Evolutionary conservation across 2,797 vertebrate genomes (phyloP).

Genomic region (Phoeniculus purpureus): DNA sequence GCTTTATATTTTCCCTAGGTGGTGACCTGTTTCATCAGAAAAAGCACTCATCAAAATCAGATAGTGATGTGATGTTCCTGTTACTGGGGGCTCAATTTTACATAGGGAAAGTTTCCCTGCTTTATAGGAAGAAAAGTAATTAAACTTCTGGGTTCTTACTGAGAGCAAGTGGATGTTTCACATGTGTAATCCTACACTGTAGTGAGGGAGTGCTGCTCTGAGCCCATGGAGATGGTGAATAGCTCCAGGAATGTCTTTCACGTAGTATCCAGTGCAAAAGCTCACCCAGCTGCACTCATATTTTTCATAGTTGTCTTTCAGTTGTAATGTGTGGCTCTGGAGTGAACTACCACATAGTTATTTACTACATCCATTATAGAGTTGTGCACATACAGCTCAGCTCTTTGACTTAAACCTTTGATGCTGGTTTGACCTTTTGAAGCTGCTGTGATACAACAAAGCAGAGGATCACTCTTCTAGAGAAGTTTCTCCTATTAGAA

Average conservation of each 20-base stretch:
- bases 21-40: neutral
- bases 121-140: neutral
- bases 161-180: neutral
- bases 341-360: neutral
- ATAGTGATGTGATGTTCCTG: neutral
- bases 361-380: neutral
- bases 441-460: neutral
- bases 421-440: neutral
- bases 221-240: rapidly evolving
- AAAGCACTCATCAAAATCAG: neutral
- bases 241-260: neutral
- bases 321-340: neutral
- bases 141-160: neutral
- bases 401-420: neutral
- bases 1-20: neutral
- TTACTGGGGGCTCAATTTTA: neutral
- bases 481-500: neutral
- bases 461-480: neutral
- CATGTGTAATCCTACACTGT: rapidly evolving
- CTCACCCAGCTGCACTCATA: neutral
- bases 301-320: neutral
- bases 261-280: neutral
- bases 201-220: neutral
- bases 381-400: neutral
- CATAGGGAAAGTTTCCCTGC: neutral